Percentiles rank a stretch among this genome's conserved stretches.
Conservation (phyloP, 23 tunicate genomes). For the Trididemnum clinides region DNA sequence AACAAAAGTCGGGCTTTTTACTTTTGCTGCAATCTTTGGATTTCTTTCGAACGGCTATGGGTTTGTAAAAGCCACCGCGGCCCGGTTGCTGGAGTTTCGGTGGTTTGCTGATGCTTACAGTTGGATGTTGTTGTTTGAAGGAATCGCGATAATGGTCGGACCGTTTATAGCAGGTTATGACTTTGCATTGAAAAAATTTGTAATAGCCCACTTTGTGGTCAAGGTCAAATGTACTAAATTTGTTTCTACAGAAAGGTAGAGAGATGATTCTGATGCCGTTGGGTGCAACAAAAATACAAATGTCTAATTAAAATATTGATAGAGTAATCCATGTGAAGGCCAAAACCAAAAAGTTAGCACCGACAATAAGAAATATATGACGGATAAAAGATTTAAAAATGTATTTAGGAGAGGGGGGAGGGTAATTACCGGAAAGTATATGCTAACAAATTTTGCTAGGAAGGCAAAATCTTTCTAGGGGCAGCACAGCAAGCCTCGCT, state of each 20-base stretch:
- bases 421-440: too few species aligned
- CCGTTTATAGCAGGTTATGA: slow-evolving; percentile 40
- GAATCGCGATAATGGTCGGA: slow-evolving; percentile 26
- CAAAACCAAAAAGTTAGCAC: too few species aligned
- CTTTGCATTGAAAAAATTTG: too few species aligned
- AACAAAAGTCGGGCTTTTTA: slow-evolving; percentile 21
- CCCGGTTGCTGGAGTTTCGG: not conserved
- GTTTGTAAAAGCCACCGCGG: slow-evolving; percentile 35
- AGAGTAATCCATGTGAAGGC: too few species aligned
- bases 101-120: slow-evolving; percentile 29
- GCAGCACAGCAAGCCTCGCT: too few species aligned
- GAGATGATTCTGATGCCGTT: not conserved
- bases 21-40: slow-evolving; percentile 36
- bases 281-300: not conserved
- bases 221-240: too few species aligned
- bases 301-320: not conserved
- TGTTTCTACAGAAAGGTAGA: not conserved
- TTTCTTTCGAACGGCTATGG: slow-evolving; percentile 29
- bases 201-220: too few species aligned
- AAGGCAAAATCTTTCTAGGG: too few species aligned
- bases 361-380: not conserved
- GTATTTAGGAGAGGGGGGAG: too few species aligned
- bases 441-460: too few species aligned
- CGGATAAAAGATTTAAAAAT: too few species aligned
- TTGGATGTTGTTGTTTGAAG: slow-evolving; percentile 48